Percentiles rank a stretch among this genome's conserved stretches.
These are phyloP conservation scores for Pelusios castaneus DNA, from an alignment of 2,113 vertebrate genomes.

Conservation along the genomic window DNA sequence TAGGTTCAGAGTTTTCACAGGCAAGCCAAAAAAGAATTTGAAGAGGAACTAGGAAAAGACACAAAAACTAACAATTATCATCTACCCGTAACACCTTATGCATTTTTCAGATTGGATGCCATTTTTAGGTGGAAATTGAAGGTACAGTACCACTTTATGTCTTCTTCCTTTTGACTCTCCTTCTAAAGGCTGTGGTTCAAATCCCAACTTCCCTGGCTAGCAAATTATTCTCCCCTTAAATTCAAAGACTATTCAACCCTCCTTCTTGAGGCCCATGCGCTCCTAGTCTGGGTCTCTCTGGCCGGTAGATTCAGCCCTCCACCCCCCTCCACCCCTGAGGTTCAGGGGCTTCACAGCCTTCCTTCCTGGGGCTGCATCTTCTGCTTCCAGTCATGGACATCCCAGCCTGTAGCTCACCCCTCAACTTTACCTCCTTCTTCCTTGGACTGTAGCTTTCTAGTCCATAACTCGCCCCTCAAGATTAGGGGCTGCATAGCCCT, in stretches of 20 bases:
- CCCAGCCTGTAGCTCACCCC: background rate
- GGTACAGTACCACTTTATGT: accelerated
- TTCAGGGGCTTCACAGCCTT: no score
- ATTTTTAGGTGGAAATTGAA: background rate
- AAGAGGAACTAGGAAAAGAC: no score
- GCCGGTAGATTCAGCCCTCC: no score
- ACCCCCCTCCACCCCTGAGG: no score
- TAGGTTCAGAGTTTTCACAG: background rate
- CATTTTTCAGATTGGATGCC: background rate
- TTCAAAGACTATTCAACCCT: background rate
- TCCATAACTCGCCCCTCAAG: background rate
- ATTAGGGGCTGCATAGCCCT: no score
- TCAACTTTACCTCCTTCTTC: background rate
- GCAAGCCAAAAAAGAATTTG: no score
- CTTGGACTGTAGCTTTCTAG: background rate
- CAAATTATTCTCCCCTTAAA: background rate
- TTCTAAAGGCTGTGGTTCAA: no score
- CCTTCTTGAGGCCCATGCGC: background rate
- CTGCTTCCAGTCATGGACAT: background rate
- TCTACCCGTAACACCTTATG: background rate
- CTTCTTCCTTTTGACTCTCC: background rate
- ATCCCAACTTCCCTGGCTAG: background rate
- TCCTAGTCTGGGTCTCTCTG: background rate
- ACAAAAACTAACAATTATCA: no score
- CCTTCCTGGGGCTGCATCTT: background rate